These are phyloP conservation scores for Myotis pilosus DNA, from an alignment of 2,797 vertebrate genomes.

Conservation along the genomic window DNA sequence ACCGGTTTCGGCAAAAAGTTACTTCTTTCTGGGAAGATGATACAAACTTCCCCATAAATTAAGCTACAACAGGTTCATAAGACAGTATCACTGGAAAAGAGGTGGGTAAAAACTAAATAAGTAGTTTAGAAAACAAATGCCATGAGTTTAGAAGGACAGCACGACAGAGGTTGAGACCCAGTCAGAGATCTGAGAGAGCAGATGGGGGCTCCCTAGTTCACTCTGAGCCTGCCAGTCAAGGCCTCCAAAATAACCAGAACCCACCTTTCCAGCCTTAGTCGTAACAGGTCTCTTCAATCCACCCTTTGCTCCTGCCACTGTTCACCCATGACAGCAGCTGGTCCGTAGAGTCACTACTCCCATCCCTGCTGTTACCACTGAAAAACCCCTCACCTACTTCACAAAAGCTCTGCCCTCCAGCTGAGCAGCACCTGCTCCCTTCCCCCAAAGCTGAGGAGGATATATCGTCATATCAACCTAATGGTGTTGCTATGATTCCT, in stretches of 20 bases:
- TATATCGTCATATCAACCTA: not conserved
- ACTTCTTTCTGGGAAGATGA: constrained; percentile 16
- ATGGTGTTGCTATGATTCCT: constrained; percentile 23
- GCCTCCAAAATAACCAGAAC: not conserved
- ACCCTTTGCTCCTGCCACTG: not conserved
- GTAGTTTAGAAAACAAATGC: constrained; percentile 11
- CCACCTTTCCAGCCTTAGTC: not conserved
- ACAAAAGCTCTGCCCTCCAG: not conserved
- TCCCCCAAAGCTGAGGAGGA: not conserved
- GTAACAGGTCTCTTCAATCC: not conserved
- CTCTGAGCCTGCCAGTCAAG: not conserved
- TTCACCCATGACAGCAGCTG: not conserved
- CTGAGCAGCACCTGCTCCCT: not conserved
- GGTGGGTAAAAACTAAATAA: not conserved
- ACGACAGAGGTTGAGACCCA: not conserved
- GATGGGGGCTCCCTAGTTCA: not conserved
- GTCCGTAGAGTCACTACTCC: not conserved
- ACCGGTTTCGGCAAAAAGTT: not conserved
- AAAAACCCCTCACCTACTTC: not conserved
- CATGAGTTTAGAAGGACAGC: not conserved
- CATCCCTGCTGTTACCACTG: not conserved
- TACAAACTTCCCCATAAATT: not conserved
- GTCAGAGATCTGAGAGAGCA: not conserved
- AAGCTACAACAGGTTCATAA: not conserved
- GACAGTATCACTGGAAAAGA: not conserved